Evolutionary conservation across 2,797 vertebrate species (phyloP).

Genomic region (Cuculus canorus): DNA sequence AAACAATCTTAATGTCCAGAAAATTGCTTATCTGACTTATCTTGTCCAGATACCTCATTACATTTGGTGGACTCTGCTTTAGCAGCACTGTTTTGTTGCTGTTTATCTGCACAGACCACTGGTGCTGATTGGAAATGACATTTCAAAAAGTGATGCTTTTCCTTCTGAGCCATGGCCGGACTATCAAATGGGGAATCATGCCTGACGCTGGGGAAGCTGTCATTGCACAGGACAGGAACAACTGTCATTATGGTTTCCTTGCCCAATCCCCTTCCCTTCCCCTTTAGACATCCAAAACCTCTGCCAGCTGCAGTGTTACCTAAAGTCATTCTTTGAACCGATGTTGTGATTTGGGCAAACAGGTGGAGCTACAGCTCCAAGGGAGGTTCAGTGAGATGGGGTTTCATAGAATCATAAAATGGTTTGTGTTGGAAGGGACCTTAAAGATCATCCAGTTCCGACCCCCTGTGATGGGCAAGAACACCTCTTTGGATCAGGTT

Average conservation of each 20-base stretch:
- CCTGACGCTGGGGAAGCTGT: neutral
- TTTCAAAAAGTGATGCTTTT: neutral
- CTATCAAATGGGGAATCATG: too few species aligned
- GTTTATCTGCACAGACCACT: neutral
- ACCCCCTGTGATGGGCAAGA: too few species aligned
- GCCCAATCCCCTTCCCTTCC: fast-evolving
- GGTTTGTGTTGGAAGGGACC: too few species aligned
- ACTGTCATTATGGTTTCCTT: neutral
- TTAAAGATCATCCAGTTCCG: too few species aligned
- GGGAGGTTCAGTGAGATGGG: neutral
- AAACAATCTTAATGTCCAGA: neutral
- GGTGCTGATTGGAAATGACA: neutral
- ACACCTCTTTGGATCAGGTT: too few species aligned
- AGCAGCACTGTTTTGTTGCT: neutral
- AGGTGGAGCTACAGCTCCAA: neutral
- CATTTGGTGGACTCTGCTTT: neutral
- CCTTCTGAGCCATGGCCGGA: neutral
- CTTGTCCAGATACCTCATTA: neutral
- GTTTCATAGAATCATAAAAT: neutral
- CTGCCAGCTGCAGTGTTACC: neutral
- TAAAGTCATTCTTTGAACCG: neutral
- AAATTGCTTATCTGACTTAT: neutral
- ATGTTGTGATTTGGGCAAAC: neutral
- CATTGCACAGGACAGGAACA: fast-evolving
- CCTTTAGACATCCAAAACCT: neutral